phyloP scores from a whole-genome alignment of 2,113 vertebrate species.

The Cochlearius cochlearius region DNA sequence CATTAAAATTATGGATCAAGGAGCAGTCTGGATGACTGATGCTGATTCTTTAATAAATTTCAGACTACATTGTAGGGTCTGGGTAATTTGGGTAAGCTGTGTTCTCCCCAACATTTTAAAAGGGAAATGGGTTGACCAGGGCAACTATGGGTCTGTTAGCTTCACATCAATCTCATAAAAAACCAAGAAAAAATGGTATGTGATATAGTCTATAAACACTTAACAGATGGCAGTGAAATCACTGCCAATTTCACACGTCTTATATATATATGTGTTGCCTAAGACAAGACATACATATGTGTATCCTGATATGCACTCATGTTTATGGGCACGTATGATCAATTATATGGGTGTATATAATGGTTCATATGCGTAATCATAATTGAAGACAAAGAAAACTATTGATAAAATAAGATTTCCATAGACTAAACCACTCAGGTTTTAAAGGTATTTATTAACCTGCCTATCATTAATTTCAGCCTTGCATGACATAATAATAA shows the following conservation, averaged over 20 bases:
- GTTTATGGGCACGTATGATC: neutral
- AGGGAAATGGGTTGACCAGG: neutral
- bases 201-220: neutral
- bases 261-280: neutral
- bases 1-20: neutral
- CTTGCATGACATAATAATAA: neutral
- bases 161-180: neutral
- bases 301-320: neutral
- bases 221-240: neutral
- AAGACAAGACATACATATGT: neutral
- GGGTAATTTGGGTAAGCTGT: neutral
- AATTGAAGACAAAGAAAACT: neutral
- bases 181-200: neutral
- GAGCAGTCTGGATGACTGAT: neutral
- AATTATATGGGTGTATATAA: neutral
- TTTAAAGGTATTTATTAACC: neutral
- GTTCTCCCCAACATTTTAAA: neutral
- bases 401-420: neutral
- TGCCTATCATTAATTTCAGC: neutral
- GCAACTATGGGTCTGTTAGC: neutral
- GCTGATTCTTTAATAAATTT: neutral
- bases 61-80: neutral
- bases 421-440: neutral
- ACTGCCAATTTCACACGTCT: neutral
- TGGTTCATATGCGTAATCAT: neutral